Base-by-base conservation (phyloP, 2,888 invertebrate species). In the Bursaphelenchus okinawaensis region DNA sequence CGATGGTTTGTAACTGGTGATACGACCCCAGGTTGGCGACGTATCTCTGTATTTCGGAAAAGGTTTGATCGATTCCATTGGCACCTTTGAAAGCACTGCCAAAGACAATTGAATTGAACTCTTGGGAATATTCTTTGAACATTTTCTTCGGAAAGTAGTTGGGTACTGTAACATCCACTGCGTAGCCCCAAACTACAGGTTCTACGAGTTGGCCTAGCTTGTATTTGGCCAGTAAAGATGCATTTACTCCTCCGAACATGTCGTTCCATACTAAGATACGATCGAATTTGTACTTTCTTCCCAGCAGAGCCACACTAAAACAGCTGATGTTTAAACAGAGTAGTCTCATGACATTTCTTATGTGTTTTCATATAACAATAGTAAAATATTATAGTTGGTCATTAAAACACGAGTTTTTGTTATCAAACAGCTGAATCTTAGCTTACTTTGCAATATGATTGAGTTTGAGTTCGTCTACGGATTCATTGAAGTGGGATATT, bases 31-130 rank as follows among this genome's bases (percentile, higher is more conserved):
- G 88, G 81, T 91, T 92, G 59, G 87, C 85, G 60, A 90, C 84
- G 76, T 91, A 89, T 60, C 88, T 86, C 24, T 85, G 85, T 60
- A 88, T 87, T 12, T 89, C 86, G 0, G 90, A 89, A 62, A 89
- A 80, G 67, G 88, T 88, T 84, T 89, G 88, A 22, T 68, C 29
- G 23, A 70, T 88, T 0, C 91, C 90, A 67, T 90, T 90, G 0
- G 92, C 91, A 0, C 91, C 92, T 85, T 92, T 92, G 79, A 89
- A 92, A 0, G 92, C 91, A 66, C 90, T 89, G 0, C 90, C 91
- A 52, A 89, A 86, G 91, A 91, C 91, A 23, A 91, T 84, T 40
- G 87, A 86, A 1, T 86, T 84, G 83, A 91, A 92, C 9, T 72
- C 75, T 62, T 74, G 52, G 7, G 52, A 27, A n/a, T 74, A 69